phyloP scores from a whole-genome alignment of 2,888 invertebrate genomes.

The Odontomyia ornata region DNA sequence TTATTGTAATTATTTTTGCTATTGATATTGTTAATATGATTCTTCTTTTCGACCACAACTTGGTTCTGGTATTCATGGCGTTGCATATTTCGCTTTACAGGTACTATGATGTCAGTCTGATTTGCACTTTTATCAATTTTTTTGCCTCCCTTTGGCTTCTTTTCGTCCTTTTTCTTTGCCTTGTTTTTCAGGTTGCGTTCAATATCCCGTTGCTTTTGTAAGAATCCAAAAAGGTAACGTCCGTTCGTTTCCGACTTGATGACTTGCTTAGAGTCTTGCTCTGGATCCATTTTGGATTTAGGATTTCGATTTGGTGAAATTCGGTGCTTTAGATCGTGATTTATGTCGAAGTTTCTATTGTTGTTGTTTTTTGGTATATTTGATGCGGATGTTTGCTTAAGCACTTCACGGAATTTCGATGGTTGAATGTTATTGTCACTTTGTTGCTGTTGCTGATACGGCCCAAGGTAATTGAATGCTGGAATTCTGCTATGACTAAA shows the following conservation, averaged over 20 bases:
- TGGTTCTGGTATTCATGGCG: constrained; percentile 52
- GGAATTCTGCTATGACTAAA: constrained; percentile 50
- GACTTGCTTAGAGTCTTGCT: constrained; percentile 10
- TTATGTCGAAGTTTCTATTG: not conserved
- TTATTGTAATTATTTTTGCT: constrained; percentile 17
- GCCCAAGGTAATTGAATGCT: constrained; percentile 51
- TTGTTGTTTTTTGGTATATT: constrained; percentile 25
- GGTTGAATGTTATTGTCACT: constrained; percentile 21
- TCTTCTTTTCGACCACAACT: constrained; percentile 47
- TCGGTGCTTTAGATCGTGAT: constrained; percentile 30
- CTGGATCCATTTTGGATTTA: not conserved
- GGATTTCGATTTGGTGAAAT: constrained; percentile 24
- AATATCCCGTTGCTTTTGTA: constrained; percentile 47
- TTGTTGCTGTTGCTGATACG: constrained; percentile 10
- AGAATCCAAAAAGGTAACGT: constrained; percentile 50
- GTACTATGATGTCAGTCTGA: constrained; percentile 46
- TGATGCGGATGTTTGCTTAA: constrained; percentile 39
- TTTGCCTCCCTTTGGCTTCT: constrained; percentile 29
- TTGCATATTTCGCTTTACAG: constrained; percentile 49
- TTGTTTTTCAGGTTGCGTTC: constrained; percentile 49
- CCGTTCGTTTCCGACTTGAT: constrained; percentile 44
- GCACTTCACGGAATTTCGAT: constrained; percentile 44
- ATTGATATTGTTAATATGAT: constrained; percentile 29
- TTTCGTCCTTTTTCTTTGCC: constrained; percentile 50
- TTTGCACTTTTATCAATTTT: constrained; percentile 42